Percentiles rank a stretch among this genome's conserved stretches.
phyloP scores from a whole-genome alignment of 2,888 invertebrate genomes.

The Colletes collaris region DNA sequence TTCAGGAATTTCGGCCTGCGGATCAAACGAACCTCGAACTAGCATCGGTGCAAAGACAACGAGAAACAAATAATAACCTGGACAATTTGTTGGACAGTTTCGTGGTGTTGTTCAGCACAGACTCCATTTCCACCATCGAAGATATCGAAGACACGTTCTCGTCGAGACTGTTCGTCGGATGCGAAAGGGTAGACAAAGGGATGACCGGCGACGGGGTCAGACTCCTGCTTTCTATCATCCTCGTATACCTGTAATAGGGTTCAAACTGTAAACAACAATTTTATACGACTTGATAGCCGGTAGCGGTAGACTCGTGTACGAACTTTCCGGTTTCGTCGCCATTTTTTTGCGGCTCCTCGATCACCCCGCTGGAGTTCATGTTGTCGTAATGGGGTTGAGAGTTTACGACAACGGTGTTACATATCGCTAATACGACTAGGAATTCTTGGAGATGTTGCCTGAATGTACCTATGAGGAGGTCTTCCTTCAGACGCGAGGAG shows the following conservation, averaged over 20 bases:
- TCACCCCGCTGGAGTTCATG: constrained; percentile 89
- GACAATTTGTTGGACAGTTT: constrained; percentile 58
- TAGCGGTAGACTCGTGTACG: constrained; percentile 82
- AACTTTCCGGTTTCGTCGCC: constrained; percentile 77
- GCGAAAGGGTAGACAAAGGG: constrained; percentile 81
- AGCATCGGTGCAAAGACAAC: not conserved
- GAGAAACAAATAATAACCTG: constrained; percentile 45
- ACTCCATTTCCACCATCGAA: constrained; percentile 51
- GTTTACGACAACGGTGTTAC: constrained; percentile 98
- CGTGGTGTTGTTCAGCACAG: constrained; percentile 37
- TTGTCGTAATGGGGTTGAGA: constrained; percentile 90
- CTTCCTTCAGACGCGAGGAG: constrained; percentile 84
- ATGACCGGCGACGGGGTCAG: constrained; percentile 87
- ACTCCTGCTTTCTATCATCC: constrained; percentile 90
- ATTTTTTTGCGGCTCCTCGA: constrained; percentile 83
- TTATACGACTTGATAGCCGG: too few relatives aligned
- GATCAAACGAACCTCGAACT: not conserved
- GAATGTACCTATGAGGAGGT: constrained; percentile 85
- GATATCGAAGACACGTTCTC: constrained; percentile 58
- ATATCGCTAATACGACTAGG: constrained; percentile 94
- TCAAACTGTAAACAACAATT: too few relatives aligned
- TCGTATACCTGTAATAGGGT: constrained; percentile 84
- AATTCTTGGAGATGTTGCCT: constrained; percentile 92
- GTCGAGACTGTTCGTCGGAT: constrained; percentile 35
- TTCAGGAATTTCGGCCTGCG: constrained; percentile 82